These are phyloP conservation scores for Epinephelus malabaricus DNA, from an alignment of 2,797 vertebrate species.

Conservation along the genomic window DNA sequence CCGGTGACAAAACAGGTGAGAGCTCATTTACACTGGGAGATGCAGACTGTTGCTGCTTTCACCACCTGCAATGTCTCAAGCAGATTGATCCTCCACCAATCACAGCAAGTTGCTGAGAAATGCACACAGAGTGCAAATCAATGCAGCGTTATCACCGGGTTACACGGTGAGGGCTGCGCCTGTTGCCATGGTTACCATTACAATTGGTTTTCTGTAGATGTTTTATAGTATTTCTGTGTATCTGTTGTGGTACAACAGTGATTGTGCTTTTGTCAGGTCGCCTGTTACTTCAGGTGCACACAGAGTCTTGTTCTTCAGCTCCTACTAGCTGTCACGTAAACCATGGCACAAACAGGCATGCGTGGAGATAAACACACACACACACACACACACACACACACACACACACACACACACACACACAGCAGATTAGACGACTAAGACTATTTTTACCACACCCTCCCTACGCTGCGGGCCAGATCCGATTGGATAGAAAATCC, in stretches of 20 bases:
- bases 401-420: constrained; percentile 45
- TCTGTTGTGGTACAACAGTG: constrained; percentile 3
- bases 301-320: not conserved
- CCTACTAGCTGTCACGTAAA: constrained; percentile 11
- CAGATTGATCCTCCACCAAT: constrained; percentile 32
- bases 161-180: constrained; percentile 39
- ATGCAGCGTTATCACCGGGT: constrained; percentile 52
- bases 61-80: constrained; percentile 35
- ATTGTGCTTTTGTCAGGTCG: not conserved
- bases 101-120: constrained; percentile 38
- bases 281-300: constrained; percentile 7
- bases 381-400: constrained; percentile 42
- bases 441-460: constrained; percentile 86
- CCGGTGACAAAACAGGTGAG: not conserved
- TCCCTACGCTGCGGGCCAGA: constrained; percentile 73
- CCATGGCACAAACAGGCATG: constrained; percentile 21
- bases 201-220: constrained; percentile 26
- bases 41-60: constrained; percentile 8
- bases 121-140: constrained; percentile 61
- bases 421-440: constrained; percentile 79
- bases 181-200: constrained; percentile 72
- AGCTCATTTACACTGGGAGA: constrained; percentile 10
- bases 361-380: constrained; percentile 26
- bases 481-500: constrained; percentile 85
- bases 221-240: not conserved